These are phyloP conservation scores for Ectropis grisescens DNA, from an alignment of 1,140 invertebrate species.

Conservation along the genomic window DNA sequence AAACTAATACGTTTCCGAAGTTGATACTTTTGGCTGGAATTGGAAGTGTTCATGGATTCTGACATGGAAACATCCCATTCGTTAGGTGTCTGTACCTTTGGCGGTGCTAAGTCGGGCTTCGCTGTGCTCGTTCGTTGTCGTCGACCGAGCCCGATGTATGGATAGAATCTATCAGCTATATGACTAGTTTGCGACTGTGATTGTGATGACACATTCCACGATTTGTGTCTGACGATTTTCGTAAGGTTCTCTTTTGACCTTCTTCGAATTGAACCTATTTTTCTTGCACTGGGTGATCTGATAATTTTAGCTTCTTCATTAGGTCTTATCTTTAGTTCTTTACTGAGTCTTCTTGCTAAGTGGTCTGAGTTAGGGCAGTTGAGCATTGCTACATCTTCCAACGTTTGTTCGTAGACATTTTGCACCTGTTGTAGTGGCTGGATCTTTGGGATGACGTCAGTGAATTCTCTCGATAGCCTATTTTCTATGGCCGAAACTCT, in stretches of 20 bases:
- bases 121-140: slow-evolving; percentile 33
- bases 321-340: slow-evolving; percentile 79
- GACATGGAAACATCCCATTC: slow-evolving; percentile 37
- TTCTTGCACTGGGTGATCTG: slow-evolving; percentile 83
- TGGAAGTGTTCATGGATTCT: slow-evolving; percentile 31
- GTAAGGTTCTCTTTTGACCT: slow-evolving; percentile 71
- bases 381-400: slow-evolving; percentile 75
- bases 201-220: slow-evolving; percentile 53
- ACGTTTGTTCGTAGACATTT: slow-evolving; percentile 79
- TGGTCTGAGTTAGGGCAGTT: slow-evolving; percentile 76
- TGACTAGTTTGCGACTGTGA: slow-evolving; percentile 42
- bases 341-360: slow-evolving; percentile 77
- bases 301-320: slow-evolving; percentile 79
- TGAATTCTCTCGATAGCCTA: slow-evolving; percentile 77
- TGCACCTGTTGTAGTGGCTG: slow-evolving; percentile 72
- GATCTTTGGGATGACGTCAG: slow-evolving; percentile 61
- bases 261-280: slow-evolving; percentile 80
- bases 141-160: slow-evolving; percentile 34
- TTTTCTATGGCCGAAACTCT: slow-evolving; percentile 79
- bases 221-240: slow-evolving; percentile 60
- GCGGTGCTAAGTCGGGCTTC: slow-evolving; percentile 22
- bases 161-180: slow-evolving; percentile 47
- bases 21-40: slow-evolving; percentile 44
- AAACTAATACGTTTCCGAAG: slow-evolving; percentile 44
- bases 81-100: slow-evolving; percentile 13